Evolutionary conservation across 2,888 invertebrate species (phyloP).

Genomic region (Mimas tiliae): DNA sequence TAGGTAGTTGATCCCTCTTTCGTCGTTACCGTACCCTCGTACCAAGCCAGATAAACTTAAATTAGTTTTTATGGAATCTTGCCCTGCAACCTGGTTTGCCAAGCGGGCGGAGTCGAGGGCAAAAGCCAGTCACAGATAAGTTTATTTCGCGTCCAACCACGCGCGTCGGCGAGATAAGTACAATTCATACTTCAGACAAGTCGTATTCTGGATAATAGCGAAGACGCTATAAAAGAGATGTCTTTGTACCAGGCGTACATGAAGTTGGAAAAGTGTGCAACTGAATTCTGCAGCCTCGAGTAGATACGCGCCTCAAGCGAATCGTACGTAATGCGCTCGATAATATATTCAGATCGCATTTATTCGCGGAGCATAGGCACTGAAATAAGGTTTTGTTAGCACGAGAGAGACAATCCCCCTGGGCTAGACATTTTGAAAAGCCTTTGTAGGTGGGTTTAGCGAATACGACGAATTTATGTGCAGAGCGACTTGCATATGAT

Average conservation of each 20-base stretch:
- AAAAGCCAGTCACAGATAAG: constrained; percentile 10
- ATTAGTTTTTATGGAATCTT: not conserved
- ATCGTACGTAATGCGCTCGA: constrained; percentile 77
- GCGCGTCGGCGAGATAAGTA: constrained; percentile 22
- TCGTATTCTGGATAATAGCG: constrained; percentile 42
- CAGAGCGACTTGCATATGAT: constrained; percentile 5
- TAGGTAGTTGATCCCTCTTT: no score
- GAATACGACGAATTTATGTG: constrained; percentile 38
- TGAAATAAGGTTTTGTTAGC: constrained; percentile 76
- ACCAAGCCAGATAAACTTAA: not conserved
- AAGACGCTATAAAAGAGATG: constrained; percentile 47
- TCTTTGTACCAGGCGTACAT: constrained; percentile 60
- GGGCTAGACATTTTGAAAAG: constrained; percentile 61
- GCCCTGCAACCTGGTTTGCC: not conserved
- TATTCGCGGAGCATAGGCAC: constrained; percentile 72
- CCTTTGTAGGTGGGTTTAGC: constrained; percentile 38
- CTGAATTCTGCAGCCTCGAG: constrained; percentile 65
- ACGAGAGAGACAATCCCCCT: constrained; percentile 63
- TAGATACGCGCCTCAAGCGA: constrained; percentile 75
- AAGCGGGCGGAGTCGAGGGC: not conserved
- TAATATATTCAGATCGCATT: constrained; percentile 82
- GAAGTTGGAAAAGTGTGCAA: constrained; percentile 68
- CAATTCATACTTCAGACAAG: constrained; percentile 27
- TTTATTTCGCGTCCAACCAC: constrained; percentile 12
- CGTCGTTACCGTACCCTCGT: not conserved